Conservation (phyloP, 2,888 invertebrate genomes). For the Dynastes hyllus region DNA sequence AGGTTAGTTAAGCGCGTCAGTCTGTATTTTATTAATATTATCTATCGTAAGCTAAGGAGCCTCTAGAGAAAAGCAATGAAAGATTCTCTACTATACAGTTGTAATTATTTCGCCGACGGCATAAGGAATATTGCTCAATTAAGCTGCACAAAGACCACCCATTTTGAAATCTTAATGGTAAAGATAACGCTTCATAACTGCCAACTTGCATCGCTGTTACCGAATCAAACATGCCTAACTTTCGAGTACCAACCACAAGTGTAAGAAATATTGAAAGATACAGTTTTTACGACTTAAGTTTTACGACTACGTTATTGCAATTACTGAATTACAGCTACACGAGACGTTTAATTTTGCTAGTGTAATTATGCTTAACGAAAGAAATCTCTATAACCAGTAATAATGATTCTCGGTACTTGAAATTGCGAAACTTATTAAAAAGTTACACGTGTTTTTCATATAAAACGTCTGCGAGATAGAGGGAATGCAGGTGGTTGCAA, state of each 20-base stretch:
- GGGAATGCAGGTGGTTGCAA: neutral
- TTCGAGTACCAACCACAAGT: constrained; percentile 31
- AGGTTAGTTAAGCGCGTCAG: neutral
- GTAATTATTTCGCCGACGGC: constrained; percentile 45
- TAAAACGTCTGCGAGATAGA: neutral
- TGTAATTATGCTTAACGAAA: constrained; percentile 10
- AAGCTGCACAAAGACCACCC: constrained; percentile 43
- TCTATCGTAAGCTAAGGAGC: constrained; percentile 8
- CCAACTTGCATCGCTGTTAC: constrained; percentile 25
- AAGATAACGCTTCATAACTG: constrained; percentile 42
- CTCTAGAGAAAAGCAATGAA: constrained; percentile 4
- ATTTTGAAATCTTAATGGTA: constrained; percentile 41
- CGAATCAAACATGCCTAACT: constrained; percentile 34
- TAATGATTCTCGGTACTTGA: neutral
- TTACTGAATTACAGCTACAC: constrained; percentile 4
- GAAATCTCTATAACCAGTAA: neutral
- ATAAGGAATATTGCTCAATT: constrained; percentile 41
- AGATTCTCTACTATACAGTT: constrained; percentile 38
- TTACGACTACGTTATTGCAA: constrained; percentile 19
- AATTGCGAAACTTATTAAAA: constrained; percentile 15
- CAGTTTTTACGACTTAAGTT: constrained; percentile 22
- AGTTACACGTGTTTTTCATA: neutral
- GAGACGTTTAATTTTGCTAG: constrained; percentile 22
- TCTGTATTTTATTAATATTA: neutral
- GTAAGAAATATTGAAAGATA: constrained; percentile 15